Evolutionary conservation across 2,113 vertebrate genomes (phyloP).

Genomic region (Laterallus jamaicensis): DNA sequence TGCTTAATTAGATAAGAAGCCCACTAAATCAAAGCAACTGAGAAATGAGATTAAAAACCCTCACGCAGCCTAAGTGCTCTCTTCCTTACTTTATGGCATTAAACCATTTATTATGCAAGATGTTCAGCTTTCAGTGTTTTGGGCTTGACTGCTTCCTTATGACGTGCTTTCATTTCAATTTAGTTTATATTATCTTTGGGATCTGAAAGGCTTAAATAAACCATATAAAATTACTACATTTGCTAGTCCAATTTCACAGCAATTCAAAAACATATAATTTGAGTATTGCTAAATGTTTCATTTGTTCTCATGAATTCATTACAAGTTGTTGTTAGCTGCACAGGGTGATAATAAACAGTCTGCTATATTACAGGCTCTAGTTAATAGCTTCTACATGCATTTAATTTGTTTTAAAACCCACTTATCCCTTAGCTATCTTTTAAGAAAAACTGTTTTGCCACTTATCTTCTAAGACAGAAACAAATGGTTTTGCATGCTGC

Average conservation of each 20-base stretch:
- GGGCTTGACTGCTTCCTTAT: background rate
- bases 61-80: background rate
- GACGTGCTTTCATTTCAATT: background rate
- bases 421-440: background rate
- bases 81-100: background rate
- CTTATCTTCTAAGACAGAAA: background rate
- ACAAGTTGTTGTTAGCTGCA: background rate
- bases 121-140: background rate
- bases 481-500: background rate
- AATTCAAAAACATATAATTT: background rate
- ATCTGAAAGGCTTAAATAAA: background rate
- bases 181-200: background rate
- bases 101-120: background rate
- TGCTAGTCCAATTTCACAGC: background rate
- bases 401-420: conserved; percentile 5
- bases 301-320: background rate
- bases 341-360: background rate
- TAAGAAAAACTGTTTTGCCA: background rate
- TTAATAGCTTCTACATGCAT: background rate
- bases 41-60: background rate
- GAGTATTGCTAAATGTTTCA: background rate
- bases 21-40: background rate
- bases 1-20: background rate
- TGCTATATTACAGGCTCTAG: background rate
- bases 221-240: background rate